phyloP scores from a whole-genome alignment of 2,113 vertebrate species.

The Upupa epops region DNA sequence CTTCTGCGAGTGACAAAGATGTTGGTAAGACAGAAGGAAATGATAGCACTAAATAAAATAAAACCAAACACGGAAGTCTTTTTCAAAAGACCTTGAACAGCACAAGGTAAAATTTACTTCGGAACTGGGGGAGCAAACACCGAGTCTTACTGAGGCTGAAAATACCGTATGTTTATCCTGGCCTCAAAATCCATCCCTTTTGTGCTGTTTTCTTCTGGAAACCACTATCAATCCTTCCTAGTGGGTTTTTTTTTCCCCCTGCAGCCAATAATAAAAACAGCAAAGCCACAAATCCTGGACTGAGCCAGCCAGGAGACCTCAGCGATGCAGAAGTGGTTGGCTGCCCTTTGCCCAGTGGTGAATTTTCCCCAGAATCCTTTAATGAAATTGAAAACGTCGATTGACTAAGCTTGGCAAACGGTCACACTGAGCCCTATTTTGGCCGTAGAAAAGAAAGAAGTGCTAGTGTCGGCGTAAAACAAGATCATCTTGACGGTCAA shows the following conservation, averaged over 20 bases:
- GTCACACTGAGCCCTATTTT: slow-evolving; percentile 64
- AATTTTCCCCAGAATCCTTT: slow-evolving; percentile 13
- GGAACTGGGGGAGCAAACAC: not conserved
- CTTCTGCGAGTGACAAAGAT: slow-evolving; percentile 68
- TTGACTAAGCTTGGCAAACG: slow-evolving; percentile 59
- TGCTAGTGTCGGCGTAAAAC: slow-evolving; percentile 66
- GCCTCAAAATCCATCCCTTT: not conserved
- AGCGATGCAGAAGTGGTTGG: not conserved
- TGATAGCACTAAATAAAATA: slow-evolving; percentile 16
- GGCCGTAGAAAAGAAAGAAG: slow-evolving; percentile 57
- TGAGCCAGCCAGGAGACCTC: not conserved
- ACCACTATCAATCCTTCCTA: no score
- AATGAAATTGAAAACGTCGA: not conserved
- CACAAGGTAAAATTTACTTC: slow-evolving; percentile 15
- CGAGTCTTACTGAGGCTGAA: not conserved
- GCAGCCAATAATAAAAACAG: not conserved
- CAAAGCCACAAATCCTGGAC: not conserved
- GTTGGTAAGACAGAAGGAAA: slow-evolving; percentile 41
- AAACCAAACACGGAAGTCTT: not conserved
- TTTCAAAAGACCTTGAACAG: slow-evolving; percentile 47
- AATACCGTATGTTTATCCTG: not conserved
- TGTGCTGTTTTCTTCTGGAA: not conserved
- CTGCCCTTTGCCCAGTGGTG: not conserved
- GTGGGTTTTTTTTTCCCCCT: no score
- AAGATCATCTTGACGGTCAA: slow-evolving; percentile 62